Conservation (phyloP, 2,113 vertebrate species). For the Oryzias javanicus region DNA sequence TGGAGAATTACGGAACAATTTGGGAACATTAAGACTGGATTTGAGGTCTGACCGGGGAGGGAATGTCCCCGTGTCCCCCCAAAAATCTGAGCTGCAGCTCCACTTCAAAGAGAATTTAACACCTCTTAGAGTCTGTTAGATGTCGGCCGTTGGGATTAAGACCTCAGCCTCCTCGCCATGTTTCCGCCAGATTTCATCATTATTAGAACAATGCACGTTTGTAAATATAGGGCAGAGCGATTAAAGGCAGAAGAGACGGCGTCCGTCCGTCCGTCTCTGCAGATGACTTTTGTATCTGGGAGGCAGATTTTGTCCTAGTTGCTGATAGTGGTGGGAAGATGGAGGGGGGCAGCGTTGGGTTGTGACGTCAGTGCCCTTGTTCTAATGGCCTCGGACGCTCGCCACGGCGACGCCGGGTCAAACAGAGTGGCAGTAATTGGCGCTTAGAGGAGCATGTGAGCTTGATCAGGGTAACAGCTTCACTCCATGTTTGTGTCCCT, state of each 20-base stretch:
- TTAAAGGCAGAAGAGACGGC: background rate
- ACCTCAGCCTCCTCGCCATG: background rate
- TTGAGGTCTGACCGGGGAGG: slow-evolving; percentile 9
- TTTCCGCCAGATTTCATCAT: slow-evolving; percentile 39
- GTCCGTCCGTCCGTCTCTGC: background rate
- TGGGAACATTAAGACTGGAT: slow-evolving; percentile 32
- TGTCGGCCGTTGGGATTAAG: slow-evolving; percentile 3
- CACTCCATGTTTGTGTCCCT: slow-evolving; percentile 6
- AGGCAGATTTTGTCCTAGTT: slow-evolving; percentile 47
- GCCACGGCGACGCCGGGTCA: slow-evolving; percentile 17
- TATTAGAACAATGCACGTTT: slow-evolving; percentile 25
- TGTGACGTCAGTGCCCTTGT: slow-evolving; percentile 22
- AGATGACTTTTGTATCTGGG: slow-evolving; percentile 27
- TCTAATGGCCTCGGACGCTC: slow-evolving; percentile 11
- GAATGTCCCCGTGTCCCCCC: background rate
- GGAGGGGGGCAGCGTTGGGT: slow-evolving; percentile 11
- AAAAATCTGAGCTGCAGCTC: background rate
- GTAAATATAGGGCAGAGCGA: background rate
- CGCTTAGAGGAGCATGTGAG: slow-evolving; percentile 33
- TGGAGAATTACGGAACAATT: slow-evolving; percentile 25
- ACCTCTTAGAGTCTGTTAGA: background rate
- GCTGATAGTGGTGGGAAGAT: slow-evolving; percentile 22
- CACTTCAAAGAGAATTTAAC: background rate
- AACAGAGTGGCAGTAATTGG: slow-evolving; percentile 39
- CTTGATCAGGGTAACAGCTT: slow-evolving; percentile 32